phyloP scores from a whole-genome alignment of 53 echinoderm and acorn worm genomes.

The Actinopyga echinites region DNA sequence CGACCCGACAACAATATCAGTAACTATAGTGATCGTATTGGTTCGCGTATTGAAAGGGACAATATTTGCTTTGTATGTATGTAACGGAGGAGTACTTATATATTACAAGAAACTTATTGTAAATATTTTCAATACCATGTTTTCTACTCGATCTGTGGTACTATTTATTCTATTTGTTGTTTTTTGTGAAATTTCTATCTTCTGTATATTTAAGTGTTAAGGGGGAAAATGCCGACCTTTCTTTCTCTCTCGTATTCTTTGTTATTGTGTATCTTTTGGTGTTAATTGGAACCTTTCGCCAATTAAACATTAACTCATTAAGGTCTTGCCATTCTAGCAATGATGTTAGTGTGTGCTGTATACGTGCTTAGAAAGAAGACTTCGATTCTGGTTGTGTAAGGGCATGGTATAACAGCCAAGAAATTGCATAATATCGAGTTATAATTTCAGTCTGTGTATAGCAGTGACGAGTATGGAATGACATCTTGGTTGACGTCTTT shows the following conservation, averaged over 20 bases:
- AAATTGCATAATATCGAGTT: too few relatives aligned
- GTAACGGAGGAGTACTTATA: constrained; percentile 34
- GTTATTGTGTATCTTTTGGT: neutral
- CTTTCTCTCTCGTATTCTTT: neutral
- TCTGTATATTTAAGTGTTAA: constrained; percentile 9
- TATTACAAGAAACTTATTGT: constrained; percentile 34
- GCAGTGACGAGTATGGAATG: too few relatives aligned
- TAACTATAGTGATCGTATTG: too few relatives aligned
- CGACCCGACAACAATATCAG: too few relatives aligned
- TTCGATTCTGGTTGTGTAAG: too few relatives aligned
- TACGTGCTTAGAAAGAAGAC: constrained; percentile 1
- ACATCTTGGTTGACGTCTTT: too few relatives aligned
- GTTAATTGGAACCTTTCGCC: neutral
- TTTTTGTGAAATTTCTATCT: constrained; percentile 26
- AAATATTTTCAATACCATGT: constrained; percentile 43
- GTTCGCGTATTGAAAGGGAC: too few relatives aligned
- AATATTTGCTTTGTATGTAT: neutral
- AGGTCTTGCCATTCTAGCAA: constrained; percentile 15
- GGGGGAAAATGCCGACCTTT: too few relatives aligned
- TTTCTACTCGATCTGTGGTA: constrained; percentile 34
- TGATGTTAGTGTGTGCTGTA: constrained; percentile 16
- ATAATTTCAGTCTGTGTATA: too few relatives aligned
- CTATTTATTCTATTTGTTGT: constrained; percentile 37
- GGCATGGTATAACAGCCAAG: too few relatives aligned
- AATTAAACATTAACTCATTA: neutral